Base-by-base conservation (phyloP, 2,888 invertebrate genomes). In the Melinopterus prodromus region DNA sequence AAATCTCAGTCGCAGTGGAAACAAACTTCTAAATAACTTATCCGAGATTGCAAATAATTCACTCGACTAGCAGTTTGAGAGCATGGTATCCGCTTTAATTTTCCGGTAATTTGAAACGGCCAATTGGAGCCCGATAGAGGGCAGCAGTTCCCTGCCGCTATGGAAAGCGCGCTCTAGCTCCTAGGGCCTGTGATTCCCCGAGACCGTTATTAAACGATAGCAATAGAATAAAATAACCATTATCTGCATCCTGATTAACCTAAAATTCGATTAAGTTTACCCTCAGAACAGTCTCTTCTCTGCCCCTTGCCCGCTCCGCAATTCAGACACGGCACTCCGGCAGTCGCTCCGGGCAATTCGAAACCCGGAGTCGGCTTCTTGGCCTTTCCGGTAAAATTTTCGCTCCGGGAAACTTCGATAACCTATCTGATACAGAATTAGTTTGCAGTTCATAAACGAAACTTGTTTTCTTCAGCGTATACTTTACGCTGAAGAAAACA, bases 151-250 rank as follows among this genome's bases (percentile, higher is more conserved):
- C 12, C 53, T 53, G 7, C 3, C 53, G 0, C 53, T 53, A 53
- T 53, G 53, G 12, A 12, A 53, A 53, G 53, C 53, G 2, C 53
- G 53, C 53, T 53, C 53, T 12, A 53, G 12, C 53, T 26, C 3
- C 26, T 7, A 53, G 53, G 53, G 53, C 12, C 53, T 53, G 53
- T 53, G 53, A 53, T 12, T 53, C 53, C 53, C 53, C 53, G 53
- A 1, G 69, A 36, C 69, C 71, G 35, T 78, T 72, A 76, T 78
- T 80, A 80, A 77, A 80, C 70, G 77, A 35, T 38, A 71, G 80
- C 80, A 78, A 76, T 78, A 71, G 80, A 80, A 80, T 80, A 80
- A 80, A 80, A 78, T 80, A 80, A 80, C 80, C 80, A 80, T 80
- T 78, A 80, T 80, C 80, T 78, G 76, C 37, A 70, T 70, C 72